A percentile compares a stretch with the other conserved stretches of the same genome.
phyloP scores from a whole-genome alignment of 1,140 invertebrate species.

The Diuraphis noxia region DNA sequence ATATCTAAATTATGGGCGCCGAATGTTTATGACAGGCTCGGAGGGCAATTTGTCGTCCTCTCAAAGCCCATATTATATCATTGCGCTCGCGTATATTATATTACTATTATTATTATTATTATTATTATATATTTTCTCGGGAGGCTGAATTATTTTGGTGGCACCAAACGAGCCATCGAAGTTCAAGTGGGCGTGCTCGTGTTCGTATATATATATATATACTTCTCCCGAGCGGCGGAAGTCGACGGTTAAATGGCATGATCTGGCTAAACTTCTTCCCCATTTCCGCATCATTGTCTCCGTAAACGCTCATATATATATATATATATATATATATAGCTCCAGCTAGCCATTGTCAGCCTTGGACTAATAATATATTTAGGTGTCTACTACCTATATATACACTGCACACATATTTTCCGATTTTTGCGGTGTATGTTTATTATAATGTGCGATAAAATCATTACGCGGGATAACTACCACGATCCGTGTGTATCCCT shows the following conservation, averaged over 20 bases:
- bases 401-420: not conserved
- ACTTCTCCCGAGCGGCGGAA: not conserved
- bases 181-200: not conserved
- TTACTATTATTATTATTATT: slow-evolving; percentile 2
- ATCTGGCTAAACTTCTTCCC: not conserved
- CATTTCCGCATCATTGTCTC: not conserved
- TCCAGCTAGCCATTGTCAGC: not conserved
- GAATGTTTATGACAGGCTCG: slow-evolving; percentile 47
- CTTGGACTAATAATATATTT: not conserved
- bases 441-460: not conserved
- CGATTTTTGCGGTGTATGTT: not conserved
- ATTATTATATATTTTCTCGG: not conserved
- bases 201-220: too few species aligned
- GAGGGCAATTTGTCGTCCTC: slow-evolving; percentile 32
- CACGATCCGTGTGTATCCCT: too few species aligned
- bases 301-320: not conserved
- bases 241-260: slow-evolving; percentile 17
- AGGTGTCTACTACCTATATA: too few species aligned
- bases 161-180: not conserved
- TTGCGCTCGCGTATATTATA: not conserved
- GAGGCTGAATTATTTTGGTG: not conserved
- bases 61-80: not conserved
- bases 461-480: not conserved
- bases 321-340: too few species aligned
- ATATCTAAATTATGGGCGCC: slow-evolving; percentile 47